Base-by-base conservation (phyloP, 2,113 vertebrate genomes). In the Etheostoma spectabile region DNA sequence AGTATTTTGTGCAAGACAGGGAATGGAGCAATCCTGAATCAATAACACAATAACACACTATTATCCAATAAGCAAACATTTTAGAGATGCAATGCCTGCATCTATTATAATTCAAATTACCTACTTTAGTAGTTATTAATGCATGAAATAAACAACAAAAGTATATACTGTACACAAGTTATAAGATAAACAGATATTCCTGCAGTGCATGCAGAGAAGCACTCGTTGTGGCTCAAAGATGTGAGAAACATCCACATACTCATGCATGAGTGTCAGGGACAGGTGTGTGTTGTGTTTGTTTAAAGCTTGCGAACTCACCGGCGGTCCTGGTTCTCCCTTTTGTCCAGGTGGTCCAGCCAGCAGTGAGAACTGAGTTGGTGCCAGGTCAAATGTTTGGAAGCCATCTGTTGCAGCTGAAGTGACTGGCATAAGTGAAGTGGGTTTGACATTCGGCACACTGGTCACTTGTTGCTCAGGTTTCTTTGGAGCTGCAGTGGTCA, bases 301-400 rank as follows among this genome's bases (percentile, higher is more conserved):
- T 11, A 52, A 8, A 51, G 70, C 13, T 61, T 56, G 68, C 65
- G 78, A 66, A 91, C 96, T 95, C 94, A 99, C 98, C 95, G 91
- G 93, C 38, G 92, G 92, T 91, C 98, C 98, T 61, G 94, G 96
- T 85, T 99, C 97, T 90, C 98, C 98, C 93, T 98, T 99, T 81
- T 91, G 85, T 52, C 96, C 97, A 1, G 96, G 95, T 91, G 94
- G 92, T 88, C 95, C 97, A 83, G 92, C 89, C 49, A 97, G 85
- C 86, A 96, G 91, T 0, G 96, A 96, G 90, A 96, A 96, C 0
- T 93, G 93, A 6, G 97, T 98, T 15, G 96, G 95, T 69, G 95
- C 96, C 11, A 94, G 63, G 55, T 96, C 92, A 68, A 96, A 96
- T 83, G 96, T 94, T 16, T 96, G 95, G 81, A 96, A 95, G 82